Evolutionary conservation across 2,888 invertebrate genomes (phyloP).

Genomic region (Dynastes hyllus): DNA sequence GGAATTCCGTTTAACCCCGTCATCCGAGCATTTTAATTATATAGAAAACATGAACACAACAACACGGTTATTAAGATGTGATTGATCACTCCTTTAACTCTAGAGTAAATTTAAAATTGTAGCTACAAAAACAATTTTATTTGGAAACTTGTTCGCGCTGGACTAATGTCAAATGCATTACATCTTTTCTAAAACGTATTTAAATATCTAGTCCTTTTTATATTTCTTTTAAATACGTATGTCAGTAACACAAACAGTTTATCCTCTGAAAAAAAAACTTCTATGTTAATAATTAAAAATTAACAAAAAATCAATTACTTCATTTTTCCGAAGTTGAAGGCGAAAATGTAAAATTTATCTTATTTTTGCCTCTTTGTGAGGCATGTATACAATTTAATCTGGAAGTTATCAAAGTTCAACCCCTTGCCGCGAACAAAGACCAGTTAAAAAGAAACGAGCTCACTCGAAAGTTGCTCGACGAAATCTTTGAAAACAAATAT

Average conservation of each 20-base stretch:
- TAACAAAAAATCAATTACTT: conserved; percentile 12
- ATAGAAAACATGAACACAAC: too few relatives aligned
- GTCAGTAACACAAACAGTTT: background rate
- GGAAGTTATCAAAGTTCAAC: conserved; percentile 49
- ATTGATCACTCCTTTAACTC: too few relatives aligned
- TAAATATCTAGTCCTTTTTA: conserved; percentile 29
- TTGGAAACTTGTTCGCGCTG: too few relatives aligned
- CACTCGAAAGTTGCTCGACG: conserved; percentile 51
- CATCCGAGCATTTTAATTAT: too few relatives aligned
- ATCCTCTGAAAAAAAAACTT: background rate
- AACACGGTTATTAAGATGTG: too few relatives aligned
- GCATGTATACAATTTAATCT: conserved; percentile 44
- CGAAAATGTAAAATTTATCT: conserved; percentile 27
- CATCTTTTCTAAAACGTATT: too few relatives aligned
- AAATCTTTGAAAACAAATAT: conserved; percentile 67
- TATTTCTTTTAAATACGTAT: background rate
- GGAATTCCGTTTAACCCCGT: too few relatives aligned
- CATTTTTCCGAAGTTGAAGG: conserved; percentile 11
- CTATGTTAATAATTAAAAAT: background rate
- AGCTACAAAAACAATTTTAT: too few relatives aligned
- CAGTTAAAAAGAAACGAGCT: conserved; percentile 47
- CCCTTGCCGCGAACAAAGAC: conserved; percentile 47
- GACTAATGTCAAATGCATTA: too few relatives aligned
- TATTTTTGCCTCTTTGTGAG: conserved; percentile 13
- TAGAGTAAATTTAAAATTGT: too few relatives aligned